Evolutionary conservation across 1,140 invertebrate genomes (phyloP).

Genomic region (Orussus abietinus): DNA sequence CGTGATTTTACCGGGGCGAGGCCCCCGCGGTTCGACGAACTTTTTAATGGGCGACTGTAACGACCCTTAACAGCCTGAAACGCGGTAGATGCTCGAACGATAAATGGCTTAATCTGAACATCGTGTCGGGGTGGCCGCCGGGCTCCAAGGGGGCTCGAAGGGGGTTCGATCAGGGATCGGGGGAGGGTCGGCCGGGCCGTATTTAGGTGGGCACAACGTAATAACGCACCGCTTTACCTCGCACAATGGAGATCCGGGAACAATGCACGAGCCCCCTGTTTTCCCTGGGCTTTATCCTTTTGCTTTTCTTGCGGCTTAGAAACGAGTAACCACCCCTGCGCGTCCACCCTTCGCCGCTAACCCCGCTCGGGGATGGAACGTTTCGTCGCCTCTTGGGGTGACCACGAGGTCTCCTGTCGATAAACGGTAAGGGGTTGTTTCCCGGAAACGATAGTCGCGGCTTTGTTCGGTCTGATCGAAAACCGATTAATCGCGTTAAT

Average conservation of each 20-base stretch:
- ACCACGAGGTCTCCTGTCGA: no score
- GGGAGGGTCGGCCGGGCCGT: constrained; percentile 14
- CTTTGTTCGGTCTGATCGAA: no score
- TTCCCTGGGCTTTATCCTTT: constrained; percentile 19
- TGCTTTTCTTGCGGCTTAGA: constrained; percentile 20
- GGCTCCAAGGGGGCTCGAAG: no score
- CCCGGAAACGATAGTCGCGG: no score
- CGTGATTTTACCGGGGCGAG: constrained; percentile 8
- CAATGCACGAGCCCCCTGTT: constrained; percentile 22
- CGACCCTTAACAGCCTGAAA: constrained; percentile 14
- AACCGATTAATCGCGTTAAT: no score
- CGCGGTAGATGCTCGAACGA: constrained; percentile 13
- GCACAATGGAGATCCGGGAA: constrained; percentile 24
- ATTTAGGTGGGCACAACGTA: constrained; percentile 9
- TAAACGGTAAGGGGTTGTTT: no score
- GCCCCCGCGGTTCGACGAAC: neutral
- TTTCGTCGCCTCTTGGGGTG: no score
- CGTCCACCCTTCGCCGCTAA: no score
- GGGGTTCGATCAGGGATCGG: constrained; percentile 6
- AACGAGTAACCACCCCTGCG: no score
- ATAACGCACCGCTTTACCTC: neutral
- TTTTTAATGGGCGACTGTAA: constrained; percentile 20
- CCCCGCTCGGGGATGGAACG: no score
- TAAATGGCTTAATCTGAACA: constrained; percentile 18
- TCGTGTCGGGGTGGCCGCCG: neutral